Evolutionary conservation across 2,888 invertebrate genomes (phyloP), one percentile per base, ranked within the genome.

Genomic region (Panzeria rudis): DNA sequence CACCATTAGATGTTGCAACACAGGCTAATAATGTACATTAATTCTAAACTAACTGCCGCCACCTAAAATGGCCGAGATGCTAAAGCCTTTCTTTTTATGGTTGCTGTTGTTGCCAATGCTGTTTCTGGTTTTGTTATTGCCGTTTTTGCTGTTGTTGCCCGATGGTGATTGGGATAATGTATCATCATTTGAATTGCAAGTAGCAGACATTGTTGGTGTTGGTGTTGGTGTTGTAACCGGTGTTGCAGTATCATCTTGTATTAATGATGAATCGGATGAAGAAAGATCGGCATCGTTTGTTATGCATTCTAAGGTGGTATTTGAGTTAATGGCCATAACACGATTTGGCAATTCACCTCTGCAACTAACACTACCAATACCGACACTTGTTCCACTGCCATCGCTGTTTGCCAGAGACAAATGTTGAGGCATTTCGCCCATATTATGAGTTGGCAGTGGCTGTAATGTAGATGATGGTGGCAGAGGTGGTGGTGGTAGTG

Each of bases 21-120:
- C 64, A 64, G 47, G 44, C 66, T 64, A 54, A 54, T 47, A 66
- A 52, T 50, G 38, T 41, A 52, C 50, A 82, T 69, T 56, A 68
- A 78, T 82, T 75, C 44, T 44, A 20, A 69, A 86, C 84, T 91
- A 91, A 81, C 90, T 91, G 84, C 89, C 88, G 23, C 89, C 90
- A 23, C 92, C 93, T 69, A 93, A 89, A 80, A 93, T 93, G 73
- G 93, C 92, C 3, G 93, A 93, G 84, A 93, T 93, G 68, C 92
- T 92, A 84, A 93, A 93, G 47, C 91, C 90, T 86, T 91, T 92
- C 88, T 90, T 89, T 88, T 90, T 88, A 54, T 75, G 76, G 77
- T 69, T 66, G 25, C 44, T 61, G 52, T 66, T 84, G 87, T 47
- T 78, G 68, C 69, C 75, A 84, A 77, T 68, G 78, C 17, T 80